Evolutionary conservation across 2,888 invertebrate species (phyloP).

Genomic region (Dioctria linearis): DNA sequence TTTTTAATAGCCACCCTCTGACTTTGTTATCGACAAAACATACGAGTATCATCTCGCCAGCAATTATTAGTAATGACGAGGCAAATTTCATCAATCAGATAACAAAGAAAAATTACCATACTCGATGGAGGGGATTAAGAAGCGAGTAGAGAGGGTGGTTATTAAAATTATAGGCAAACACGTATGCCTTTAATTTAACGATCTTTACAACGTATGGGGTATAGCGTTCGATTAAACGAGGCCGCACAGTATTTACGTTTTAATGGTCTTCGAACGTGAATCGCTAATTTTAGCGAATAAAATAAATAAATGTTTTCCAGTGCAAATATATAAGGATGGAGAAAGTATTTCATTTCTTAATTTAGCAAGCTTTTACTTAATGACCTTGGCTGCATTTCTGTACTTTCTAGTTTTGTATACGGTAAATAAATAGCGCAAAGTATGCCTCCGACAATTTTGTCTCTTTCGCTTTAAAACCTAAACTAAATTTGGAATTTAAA

Average conservation of each 20-base stretch:
- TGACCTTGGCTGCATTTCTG: conserved; percentile 4
- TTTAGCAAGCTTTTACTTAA: conserved; percentile 1
- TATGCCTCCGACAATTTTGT: neutral
- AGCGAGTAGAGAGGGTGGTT: conserved; percentile 8
- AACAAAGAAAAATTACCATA: conserved; percentile 43
- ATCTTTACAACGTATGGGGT: conserved; percentile 6
- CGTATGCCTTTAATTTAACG: conserved; percentile 45
- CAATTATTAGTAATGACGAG: conserved; percentile 46
- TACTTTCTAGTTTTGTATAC: neutral
- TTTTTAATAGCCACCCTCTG: conserved; percentile 42
- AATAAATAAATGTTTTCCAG: too few relatives aligned
- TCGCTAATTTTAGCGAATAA: neutral
- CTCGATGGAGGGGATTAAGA: conserved; percentile 23
- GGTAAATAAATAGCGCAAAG: neutral
- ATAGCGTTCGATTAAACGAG: conserved; percentile 30
- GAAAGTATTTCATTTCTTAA: neutral
- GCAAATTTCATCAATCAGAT: conserved; percentile 50
- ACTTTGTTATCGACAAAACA: conserved; percentile 41
- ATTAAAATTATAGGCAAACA: conserved; percentile 48
- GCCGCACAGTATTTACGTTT: conserved; percentile 4
- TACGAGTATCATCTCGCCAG: conserved; percentile 42
- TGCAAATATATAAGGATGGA: too few relatives aligned
- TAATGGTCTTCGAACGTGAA: conserved; percentile 44
- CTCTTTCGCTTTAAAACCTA: neutral
- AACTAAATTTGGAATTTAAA: conserved; percentile 46